These are phyloP conservation scores for Apteryx mantelli DNA, from an alignment of 2,113 vertebrate genomes.

Conservation along the genomic window DNA sequence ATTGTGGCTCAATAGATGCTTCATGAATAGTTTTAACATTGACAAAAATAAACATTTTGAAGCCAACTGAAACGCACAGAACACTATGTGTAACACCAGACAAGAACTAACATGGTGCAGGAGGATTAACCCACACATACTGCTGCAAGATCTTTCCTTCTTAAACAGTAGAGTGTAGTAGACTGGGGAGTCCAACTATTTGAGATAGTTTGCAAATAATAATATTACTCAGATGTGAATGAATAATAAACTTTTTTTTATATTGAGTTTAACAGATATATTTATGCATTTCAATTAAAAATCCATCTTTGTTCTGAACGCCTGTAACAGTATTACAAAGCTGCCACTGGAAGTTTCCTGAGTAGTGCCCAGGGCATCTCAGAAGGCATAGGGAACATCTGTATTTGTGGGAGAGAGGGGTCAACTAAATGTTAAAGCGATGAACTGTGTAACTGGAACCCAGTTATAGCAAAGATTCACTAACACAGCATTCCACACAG, in stretches of 20 bases:
- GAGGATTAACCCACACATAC: rapidly evolving
- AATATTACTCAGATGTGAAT: neutral
- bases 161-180: rapidly evolving
- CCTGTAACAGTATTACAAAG: neutral
- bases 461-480: neutral
- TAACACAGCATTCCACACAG: neutral
- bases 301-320: neutral
- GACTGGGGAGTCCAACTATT: neutral
- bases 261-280: neutral
- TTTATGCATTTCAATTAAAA: neutral
- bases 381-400: no score
- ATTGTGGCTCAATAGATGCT: rapidly evolving
- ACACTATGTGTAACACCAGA: neutral
- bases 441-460: neutral
- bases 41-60: neutral
- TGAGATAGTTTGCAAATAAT: rapidly evolving
- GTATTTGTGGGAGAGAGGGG: neutral
- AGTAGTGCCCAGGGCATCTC: neutral
- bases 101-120: rapidly evolving
- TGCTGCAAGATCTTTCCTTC: neutral
- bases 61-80: neutral
- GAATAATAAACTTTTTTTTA: neutral
- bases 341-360: no score
- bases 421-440: neutral
- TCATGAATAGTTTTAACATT: neutral